Percentiles rank a stretch among this genome's conserved stretches.
These are phyloP conservation scores for Scelioninae gen. 1 DNA, from an alignment of 2,888 invertebrate species.

Conservation along the genomic window DNA sequence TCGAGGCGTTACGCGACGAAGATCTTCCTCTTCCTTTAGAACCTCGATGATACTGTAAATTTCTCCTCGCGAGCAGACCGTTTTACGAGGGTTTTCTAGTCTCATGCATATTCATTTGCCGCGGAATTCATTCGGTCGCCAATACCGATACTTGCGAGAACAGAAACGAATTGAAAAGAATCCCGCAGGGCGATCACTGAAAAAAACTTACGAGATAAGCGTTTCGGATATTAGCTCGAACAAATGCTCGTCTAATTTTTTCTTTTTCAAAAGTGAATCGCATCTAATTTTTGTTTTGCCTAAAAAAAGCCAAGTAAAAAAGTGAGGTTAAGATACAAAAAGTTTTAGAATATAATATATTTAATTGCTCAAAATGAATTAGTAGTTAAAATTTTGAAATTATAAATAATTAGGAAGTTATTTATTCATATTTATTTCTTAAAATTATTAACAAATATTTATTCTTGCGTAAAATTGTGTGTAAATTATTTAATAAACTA, in stretches of 20 bases:
- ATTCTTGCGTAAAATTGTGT: not conserved
- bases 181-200: not conserved
- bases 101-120: conserved; percentile 67
- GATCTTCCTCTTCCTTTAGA: conserved; percentile 46
- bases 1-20: conserved; percentile 23
- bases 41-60: conserved; percentile 63
- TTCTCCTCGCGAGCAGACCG: conserved; percentile 36
- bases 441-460: too few relatives aligned
- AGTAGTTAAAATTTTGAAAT: too few relatives aligned
- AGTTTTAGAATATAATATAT: not conserved
- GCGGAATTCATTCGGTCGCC: conserved; percentile 38
- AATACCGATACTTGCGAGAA: conserved; percentile 47
- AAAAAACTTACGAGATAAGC: conserved; percentile 43
- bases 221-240: conserved; percentile 40
- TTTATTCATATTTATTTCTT: too few relatives aligned
- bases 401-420: too few relatives aligned
- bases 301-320: conserved; percentile 16
- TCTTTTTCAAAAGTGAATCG: conserved; percentile 12
- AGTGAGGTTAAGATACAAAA: conserved; percentile 8
- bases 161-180: conserved; percentile 53
- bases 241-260: conserved; percentile 22
- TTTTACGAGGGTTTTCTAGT: conserved; percentile 63
- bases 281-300: conserved; percentile 36
- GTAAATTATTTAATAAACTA: not conserved
- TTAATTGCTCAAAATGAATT: too few relatives aligned